phyloP scores from a whole-genome alignment of 2,797 vertebrate species.

The Tenualosa ilisha region DNA sequence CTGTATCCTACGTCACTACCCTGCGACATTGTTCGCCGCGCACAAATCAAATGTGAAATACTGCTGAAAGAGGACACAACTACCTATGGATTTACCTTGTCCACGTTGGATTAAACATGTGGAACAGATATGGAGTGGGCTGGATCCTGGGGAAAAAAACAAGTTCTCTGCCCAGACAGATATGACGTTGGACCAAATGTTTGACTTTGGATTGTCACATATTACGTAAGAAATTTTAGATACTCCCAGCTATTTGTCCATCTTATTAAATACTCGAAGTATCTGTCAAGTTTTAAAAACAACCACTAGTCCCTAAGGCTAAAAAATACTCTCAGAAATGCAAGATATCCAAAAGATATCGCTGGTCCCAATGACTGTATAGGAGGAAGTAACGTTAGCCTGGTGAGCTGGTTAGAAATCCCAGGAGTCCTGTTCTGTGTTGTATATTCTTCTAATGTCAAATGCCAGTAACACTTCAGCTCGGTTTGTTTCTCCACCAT shows the following conservation, averaged over 20 bases:
- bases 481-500: not conserved
- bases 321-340: too few relatives aligned
- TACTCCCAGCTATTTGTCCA: not conserved
- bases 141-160: constrained; percentile 54
- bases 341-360: too few relatives aligned
- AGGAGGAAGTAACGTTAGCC: too few relatives aligned
- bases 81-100: constrained; percentile 71
- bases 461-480: too few relatives aligned
- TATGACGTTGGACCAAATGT: constrained; percentile 62
- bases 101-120: constrained; percentile 69
- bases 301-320: too few relatives aligned
- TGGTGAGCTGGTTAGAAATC: too few relatives aligned
- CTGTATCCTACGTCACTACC: not conserved
- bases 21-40: not conserved
- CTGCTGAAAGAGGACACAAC: not conserved
- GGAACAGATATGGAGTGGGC: constrained; percentile 67
- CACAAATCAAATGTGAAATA: not conserved
- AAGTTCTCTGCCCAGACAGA: constrained; percentile 61
- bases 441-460: too few relatives aligned
- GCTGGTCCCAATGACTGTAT: too few relatives aligned
- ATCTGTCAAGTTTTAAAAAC: too few relatives aligned
- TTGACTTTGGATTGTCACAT: constrained; percentile 57
- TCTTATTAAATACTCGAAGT: too few relatives aligned
- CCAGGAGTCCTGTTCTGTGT: too few relatives aligned
- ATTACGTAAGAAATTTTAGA: constrained; percentile 63